These are phyloP conservation scores for Noctua fimbriata DNA, from an alignment of 2,888 invertebrate genomes.

Conservation along the genomic window DNA sequence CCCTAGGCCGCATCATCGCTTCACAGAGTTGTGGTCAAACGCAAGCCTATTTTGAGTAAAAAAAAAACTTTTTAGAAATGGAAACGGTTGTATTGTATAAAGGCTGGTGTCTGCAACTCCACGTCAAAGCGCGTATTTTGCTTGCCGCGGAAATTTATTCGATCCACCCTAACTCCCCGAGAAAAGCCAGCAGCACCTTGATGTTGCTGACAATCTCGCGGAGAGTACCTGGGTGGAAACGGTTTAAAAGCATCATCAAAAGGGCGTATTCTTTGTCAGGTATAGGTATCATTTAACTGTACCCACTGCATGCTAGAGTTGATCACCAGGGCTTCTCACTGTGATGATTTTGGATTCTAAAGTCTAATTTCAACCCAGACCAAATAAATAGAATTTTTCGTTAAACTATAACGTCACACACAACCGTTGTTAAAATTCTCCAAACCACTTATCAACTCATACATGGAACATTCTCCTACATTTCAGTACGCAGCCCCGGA, in stretches of 20 bases:
- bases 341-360: no score
- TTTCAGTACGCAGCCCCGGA: not conserved
- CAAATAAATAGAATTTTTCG: not conserved
- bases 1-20: not conserved
- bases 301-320: not conserved
- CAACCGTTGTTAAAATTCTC: not conserved
- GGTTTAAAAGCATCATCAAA: not conserved
- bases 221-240: no score
- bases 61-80: not conserved
- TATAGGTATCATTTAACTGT: not conserved
- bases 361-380: not conserved
- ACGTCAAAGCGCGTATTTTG: no score
- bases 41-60: not conserved
- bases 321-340: not conserved
- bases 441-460: not conserved
- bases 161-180: no score
- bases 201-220: no score
- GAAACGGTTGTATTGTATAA: no score
- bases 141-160: no score
- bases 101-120: no score
- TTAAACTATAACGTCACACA: not conserved
- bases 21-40: not conserved
- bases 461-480: not conserved
- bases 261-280: not conserved
- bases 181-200: no score